Evolutionary conservation across 2,113 vertebrate genomes (phyloP).

Genomic region (Brachypteracias leptosomus): DNA sequence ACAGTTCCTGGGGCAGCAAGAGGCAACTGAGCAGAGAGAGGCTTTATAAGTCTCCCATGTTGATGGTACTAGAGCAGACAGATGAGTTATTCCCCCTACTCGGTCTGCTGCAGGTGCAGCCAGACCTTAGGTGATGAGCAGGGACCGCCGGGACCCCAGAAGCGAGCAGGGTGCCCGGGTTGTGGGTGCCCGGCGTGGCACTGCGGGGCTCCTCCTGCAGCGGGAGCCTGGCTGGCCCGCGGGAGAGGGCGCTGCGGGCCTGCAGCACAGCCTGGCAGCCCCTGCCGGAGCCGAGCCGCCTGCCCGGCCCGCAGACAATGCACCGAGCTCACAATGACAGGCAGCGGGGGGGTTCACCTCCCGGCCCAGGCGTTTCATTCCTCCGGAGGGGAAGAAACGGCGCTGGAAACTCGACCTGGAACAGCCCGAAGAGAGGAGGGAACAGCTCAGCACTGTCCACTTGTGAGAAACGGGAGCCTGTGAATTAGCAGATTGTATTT

Average conservation of each 20-base stretch:
- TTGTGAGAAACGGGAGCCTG: neutral
- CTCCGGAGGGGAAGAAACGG: neutral
- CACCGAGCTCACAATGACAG: neutral
- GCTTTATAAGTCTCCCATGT: neutral
- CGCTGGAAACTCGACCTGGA: neutral
- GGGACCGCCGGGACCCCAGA: neutral
- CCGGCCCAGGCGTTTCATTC: neutral
- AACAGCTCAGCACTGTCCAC: rapidly evolving
- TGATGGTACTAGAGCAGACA: rapidly evolving
- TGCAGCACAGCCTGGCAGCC: neutral
- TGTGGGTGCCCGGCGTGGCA: rapidly evolving
- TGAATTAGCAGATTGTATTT: neutral
- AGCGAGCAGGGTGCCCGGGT: neutral
- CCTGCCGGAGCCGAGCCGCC: neutral
- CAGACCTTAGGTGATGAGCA: neutral
- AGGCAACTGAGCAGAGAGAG: neutral
- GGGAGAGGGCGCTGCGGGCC: conserved; percentile 36
- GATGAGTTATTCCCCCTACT: neutral
- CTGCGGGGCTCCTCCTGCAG: rapidly evolving
- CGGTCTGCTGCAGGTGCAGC: neutral
- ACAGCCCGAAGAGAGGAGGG: neutral
- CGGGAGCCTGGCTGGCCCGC: neutral
- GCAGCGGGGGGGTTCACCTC: neutral
- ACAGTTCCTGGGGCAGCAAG: neutral
- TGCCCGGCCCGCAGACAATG: neutral